Evolutionary conservation across 2,113 vertebrate genomes (phyloP), one percentile per base, ranked within the genome.

Genomic region (Thymallus thymallus): DNA sequence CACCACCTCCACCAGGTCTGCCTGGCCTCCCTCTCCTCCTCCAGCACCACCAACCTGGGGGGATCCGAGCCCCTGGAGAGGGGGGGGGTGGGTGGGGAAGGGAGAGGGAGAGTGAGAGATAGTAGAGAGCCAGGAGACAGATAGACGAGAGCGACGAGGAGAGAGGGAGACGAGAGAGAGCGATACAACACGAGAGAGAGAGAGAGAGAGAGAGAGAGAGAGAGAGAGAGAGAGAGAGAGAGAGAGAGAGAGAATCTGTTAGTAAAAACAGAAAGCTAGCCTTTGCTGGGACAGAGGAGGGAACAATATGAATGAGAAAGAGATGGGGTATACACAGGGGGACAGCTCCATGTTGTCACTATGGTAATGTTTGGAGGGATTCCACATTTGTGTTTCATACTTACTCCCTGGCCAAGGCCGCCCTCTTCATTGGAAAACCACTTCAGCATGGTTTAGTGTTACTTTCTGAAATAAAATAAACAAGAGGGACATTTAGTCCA

Each of bases 361-460:
- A 41, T 41, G 35, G 2, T 41, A 41, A 41, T 10, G 35, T 41
- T 10, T 41, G 35, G 35, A 41, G 9, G 35, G 35, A 41, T 41
- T 41, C 9, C 9, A 41, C 7, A 41, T 10, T 1, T 10, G 9
- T 41, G 35, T 5, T 48, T 16, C 67, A 60, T 77, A 95, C 94
- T 95, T 87, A 96, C 94, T 68, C n/a, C 81, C 65, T 86, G 78
- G 76, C 90, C 87, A 22, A 92, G 80, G 80, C 86, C 86, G 68
- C 92, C 92, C 82, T 91, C 93, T 22, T 94, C 93, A 67, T 86
- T 88, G 3, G 91, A 91, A 72, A 92, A 87, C 94, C 95, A 95
- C 85, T 94, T 95, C 91, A 95, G 92, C 95, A 96, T 96, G 91
- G 78, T 87, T 88, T 74, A 77, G 56, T 26, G 3, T 64, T 13